Evolutionary conservation across 2,113 vertebrate genomes (phyloP), one percentile per base, ranked within the genome.

Genomic region (Eurystomus gularis): DNA sequence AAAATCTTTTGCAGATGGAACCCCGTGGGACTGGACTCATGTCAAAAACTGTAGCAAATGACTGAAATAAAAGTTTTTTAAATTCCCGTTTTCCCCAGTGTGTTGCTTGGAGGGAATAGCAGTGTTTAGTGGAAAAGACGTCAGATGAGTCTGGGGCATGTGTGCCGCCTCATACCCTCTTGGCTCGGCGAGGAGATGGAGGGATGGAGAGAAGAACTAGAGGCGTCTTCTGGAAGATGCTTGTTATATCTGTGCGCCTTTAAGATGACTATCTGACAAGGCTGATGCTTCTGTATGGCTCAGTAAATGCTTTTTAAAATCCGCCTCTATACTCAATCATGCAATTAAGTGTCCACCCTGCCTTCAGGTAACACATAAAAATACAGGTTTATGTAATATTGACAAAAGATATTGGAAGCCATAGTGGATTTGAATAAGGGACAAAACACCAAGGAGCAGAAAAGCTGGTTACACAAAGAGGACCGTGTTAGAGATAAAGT

Each of bases 1-100:
- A 95, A 95, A 95, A 64, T 97, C 54, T 96, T 95, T 96, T 96
- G 39, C 93, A 95, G 96, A 9, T 93, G 78, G 91, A 97, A 25
- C 95, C 23, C 91, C 83, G 88, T 91, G 96, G 96, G 96, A 96
- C 93, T 37, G 49, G 65, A 87, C 72, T 37, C n/a, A 6, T 79
- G 35, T 69, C 70, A 94, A 89, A 90, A 92, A 29, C 31, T 95
- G 90, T 92, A 94, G 72, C 87, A 72, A 90, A 88, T 70, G 3
- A 60, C 39, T 72, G 46, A 88, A 97, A 96, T 97, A 96, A 97
- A 97, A 8, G 10, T 31, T 65, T 90, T 85, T 10, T 65, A 88
- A 94, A 64, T 28, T 61, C 20, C 6, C 46, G 25, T 84, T 86
- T 84, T 24, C 44, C 37, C 11, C 16, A 35, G 83, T 91, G 86